Conservation (phyloP, 2,797 vertebrate genomes). For the Microctenopoma lineatum region DNA sequence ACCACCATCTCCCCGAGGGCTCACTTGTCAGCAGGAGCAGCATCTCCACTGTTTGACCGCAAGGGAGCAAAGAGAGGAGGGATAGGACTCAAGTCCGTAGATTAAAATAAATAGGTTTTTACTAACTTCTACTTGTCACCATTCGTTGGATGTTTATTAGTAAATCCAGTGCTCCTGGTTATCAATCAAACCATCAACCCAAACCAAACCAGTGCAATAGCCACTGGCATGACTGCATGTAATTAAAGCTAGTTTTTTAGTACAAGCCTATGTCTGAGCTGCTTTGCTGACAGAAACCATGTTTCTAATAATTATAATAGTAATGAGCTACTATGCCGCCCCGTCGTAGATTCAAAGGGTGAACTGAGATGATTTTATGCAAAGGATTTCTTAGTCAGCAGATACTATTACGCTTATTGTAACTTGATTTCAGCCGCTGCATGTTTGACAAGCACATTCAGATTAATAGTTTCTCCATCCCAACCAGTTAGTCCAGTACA, state of each 20-base stretch:
- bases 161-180: slow-evolving; percentile 6
- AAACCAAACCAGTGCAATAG: neutral
- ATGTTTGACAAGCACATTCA: neutral
- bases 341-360: neutral
- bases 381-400: fast-evolving
- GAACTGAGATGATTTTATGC: neutral
- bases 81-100: neutral
- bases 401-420: too few species aligned
- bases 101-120: too few species aligned
- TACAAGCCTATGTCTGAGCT: neutral
- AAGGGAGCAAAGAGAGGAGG: slow-evolving; percentile 20
- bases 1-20: slow-evolving; percentile 41
- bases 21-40: slow-evolving; percentile 66
- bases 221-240: neutral
- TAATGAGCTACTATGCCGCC: too few species aligned
- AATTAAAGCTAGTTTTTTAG: slow-evolving; percentile 4
- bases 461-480: neutral
- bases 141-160: neutral
- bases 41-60: slow-evolving; percentile 59
- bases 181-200: neutral
- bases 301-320: too few species aligned
- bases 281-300: neutral
- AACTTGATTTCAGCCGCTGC: neutral
- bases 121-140: neutral
- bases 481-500: slow-evolving; percentile 3